Evolutionary conservation across 2,113 vertebrate species (phyloP).

Genomic region (Amia ocellicauda): DNA sequence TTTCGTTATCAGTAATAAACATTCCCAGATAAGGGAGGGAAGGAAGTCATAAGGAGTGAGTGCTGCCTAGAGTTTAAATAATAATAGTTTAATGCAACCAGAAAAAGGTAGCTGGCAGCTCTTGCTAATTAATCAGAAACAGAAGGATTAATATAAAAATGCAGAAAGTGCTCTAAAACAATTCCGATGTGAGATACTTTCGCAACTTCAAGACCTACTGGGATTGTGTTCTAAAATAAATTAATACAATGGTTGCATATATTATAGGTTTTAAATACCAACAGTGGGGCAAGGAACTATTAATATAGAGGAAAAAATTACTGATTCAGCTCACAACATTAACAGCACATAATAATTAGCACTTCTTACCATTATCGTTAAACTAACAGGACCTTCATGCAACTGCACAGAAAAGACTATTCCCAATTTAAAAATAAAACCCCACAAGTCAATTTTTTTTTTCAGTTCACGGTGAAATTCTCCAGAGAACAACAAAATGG

Average conservation of each 20-base stretch:
- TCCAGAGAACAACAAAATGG: no score
- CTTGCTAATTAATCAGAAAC: not conserved
- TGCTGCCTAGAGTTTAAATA: not conserved
- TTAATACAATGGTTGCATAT: no score
- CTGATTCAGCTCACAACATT: not conserved
- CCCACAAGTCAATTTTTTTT: no score
- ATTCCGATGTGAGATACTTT: not conserved
- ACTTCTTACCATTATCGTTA: no score
- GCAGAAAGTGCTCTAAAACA: not conserved
- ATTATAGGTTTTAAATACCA: no score
- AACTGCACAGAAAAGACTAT: not conserved
- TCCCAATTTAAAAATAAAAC: no score
- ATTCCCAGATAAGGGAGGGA: not conserved
- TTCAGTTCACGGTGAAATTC: no score
- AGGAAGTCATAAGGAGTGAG: not conserved
- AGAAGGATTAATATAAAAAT: not conserved
- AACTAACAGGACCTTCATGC: not conserved
- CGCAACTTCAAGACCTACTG: not conserved
- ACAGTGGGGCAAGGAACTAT: not conserved
- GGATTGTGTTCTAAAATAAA: not conserved
- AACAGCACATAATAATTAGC: not conserved
- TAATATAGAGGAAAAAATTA: not conserved
- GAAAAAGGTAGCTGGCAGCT: not conserved
- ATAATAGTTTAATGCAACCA: not conserved
- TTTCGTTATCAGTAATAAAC: conserved; percentile 1